Percentiles rank a stretch among this genome's conserved stretches.
These are phyloP conservation scores for Xylocampa areola DNA, from an alignment of 2,888 invertebrate species.

Conservation along the genomic window DNA sequence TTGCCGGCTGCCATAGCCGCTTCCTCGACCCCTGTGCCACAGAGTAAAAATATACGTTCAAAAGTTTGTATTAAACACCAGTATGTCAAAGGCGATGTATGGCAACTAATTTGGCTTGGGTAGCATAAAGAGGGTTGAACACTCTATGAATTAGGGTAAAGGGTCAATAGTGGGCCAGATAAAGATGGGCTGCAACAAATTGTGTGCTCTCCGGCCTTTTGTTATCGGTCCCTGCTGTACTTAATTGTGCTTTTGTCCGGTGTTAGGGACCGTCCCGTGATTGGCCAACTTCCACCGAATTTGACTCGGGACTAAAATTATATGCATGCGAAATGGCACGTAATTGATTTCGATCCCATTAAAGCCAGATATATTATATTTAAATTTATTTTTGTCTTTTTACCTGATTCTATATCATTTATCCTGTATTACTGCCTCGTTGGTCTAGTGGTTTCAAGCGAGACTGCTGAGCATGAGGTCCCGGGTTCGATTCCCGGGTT, in stretches of 20 bases:
- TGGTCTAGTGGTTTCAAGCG: too few relatives aligned
- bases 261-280: slow-evolving; percentile 73
- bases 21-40: slow-evolving; percentile 46
- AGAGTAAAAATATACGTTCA: slow-evolving; percentile 57
- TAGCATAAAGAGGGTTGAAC: slow-evolving; percentile 69
- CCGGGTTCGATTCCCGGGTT: too few relatives aligned
- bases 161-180: slow-evolving; percentile 87
- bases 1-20: slow-evolving; percentile 56
- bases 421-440: neutral
- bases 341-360: slow-evolving; percentile 54
- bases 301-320: slow-evolving; percentile 74
- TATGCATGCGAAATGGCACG: slow-evolving; percentile 58
- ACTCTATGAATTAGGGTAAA: slow-evolving; percentile 86
- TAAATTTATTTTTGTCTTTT: slow-evolving; percentile 1
- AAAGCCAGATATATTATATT: slow-evolving; percentile 17
- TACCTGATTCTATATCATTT: too few relatives aligned
- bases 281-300: slow-evolving; percentile 76
- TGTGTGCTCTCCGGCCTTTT: slow-evolving; percentile 84
- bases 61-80: slow-evolving; percentile 40
- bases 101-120: slow-evolving; percentile 57
- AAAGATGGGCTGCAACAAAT: slow-evolving; percentile 89
- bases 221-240: slow-evolving; percentile 86
- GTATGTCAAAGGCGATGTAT: slow-evolving; percentile 43
- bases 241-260: slow-evolving; percentile 89
- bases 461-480: too few relatives aligned